These are phyloP conservation scores for Apantesis nais DNA, from an alignment of 2,888 invertebrate genomes.

Conservation along the genomic window DNA sequence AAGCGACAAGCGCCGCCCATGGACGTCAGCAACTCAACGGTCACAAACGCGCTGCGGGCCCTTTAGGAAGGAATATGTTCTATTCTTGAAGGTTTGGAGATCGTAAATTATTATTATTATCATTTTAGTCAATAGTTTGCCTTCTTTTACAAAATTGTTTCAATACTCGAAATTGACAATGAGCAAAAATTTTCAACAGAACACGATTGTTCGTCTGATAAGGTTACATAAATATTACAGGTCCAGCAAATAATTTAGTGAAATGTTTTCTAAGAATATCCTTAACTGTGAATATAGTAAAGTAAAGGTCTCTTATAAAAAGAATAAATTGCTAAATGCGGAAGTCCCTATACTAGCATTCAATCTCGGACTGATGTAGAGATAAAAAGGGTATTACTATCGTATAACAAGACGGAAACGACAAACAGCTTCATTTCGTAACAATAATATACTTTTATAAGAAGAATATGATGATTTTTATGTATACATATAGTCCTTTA, in stretches of 20 bases:
- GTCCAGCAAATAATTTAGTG: background rate
- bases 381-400: background rate
- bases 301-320: background rate
- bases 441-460: background rate
- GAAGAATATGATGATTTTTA: background rate
- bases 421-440: background rate
- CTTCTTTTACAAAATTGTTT: background rate
- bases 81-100: too few relatives aligned
- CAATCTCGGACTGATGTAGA: background rate
- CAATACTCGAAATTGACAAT: background rate
- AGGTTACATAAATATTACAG: background rate
- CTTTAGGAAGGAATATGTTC: too few relatives aligned
- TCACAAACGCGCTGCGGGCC: too few relatives aligned
- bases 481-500: background rate
- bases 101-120: too few relatives aligned
- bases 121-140: too few relatives aligned
- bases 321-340: slow-evolving; percentile 3
- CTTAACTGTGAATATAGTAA: background rate
- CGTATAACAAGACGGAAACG: background rate
- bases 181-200: background rate
- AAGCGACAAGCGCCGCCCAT: too few relatives aligned
- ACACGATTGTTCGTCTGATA: background rate
- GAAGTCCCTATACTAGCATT: background rate
- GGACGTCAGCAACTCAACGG: too few relatives aligned
- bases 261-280: background rate